Base-by-base conservation (phyloP, 2,113 vertebrate genomes). In the Oryzias curvinotus region DNA sequence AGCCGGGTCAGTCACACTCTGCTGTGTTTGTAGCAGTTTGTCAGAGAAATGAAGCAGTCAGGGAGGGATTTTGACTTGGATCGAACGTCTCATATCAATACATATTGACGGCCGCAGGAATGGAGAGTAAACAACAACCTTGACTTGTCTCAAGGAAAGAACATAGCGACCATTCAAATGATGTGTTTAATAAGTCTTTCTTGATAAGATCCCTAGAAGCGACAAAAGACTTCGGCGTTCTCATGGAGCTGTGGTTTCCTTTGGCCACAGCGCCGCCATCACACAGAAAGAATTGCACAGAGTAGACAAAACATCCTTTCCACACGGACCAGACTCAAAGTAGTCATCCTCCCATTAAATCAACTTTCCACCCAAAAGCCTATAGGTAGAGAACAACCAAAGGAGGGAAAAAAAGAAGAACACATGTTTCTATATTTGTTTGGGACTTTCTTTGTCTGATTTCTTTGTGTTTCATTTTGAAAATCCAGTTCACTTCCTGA, bases 281-380 rank as follows among this genome's bases (percentile, higher is more conserved):
- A 62, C 52, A 57, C 44, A 65, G 46, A 62, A 48, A 56, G 45
- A 64, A 18, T 7, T 21, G 42, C n/a, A 62, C 49, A 47, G 52
- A 45, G 79, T 77, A 83, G 83, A 83, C 85, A 80, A 62, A 82
- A 82, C 73, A 87, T 82, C 81, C 71, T 84, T 51, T 71, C 61
- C 68, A 64, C 14, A 10, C 42, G 19, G 63, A 85, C 63, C 55
- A 62, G 66, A 83, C 73, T 75, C 53, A 5, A 66, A 85, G 72
- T 66, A 80, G 83, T 68, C 81, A 74, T 80, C 73, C 48, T 48
- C 48, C 47, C 28, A 23, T 71, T 64, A 62, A 76, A 75, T 71
- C 70, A 79, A 58, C 45, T 65, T 25, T 45, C 50, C 5, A 8
- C 52, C 44, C 69, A 83, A 66, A 45, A 68, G 52, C 62, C 42